phyloP scores from a whole-genome alignment of 2,888 invertebrate species.

The Bellardia bayeri region DNA sequence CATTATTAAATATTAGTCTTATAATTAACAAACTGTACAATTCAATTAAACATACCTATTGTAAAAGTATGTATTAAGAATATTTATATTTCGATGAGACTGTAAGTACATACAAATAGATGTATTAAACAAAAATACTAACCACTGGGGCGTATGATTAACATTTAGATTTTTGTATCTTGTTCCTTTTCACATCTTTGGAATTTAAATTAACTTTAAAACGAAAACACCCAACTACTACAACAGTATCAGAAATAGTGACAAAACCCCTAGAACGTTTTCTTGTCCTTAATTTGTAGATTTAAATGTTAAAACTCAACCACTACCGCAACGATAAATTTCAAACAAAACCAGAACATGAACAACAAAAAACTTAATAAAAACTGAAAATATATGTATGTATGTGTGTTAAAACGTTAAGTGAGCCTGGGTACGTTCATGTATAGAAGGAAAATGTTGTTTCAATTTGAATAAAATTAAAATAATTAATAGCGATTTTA shows the following conservation, averaged over 20 bases:
- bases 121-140: neutral
- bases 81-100: neutral
- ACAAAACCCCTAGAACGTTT: neutral
- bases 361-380: neutral
- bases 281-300: conserved; percentile 1
- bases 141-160: conserved; percentile 27
- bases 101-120: neutral
- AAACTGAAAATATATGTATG: neutral
- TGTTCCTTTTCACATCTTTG: conserved; percentile 2
- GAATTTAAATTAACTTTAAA: conserved; percentile 12
- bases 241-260: neutral
- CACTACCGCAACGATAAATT: neutral
- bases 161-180: conserved; percentile 18
- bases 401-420: neutral
- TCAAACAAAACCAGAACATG: conserved; percentile 17
- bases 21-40: neutral
- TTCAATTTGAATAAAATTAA: neutral
- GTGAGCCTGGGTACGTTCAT: neutral
- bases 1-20: no score
- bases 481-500: neutral
- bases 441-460: neutral
- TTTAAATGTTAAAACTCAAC: conserved; percentile 13
- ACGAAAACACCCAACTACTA: neutral
- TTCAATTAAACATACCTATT: neutral
- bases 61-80: neutral